Evolutionary conservation across 2,797 vertebrate species (phyloP), one percentile per base, ranked within the genome.

Genomic region (Hafferia zeledoni): DNA sequence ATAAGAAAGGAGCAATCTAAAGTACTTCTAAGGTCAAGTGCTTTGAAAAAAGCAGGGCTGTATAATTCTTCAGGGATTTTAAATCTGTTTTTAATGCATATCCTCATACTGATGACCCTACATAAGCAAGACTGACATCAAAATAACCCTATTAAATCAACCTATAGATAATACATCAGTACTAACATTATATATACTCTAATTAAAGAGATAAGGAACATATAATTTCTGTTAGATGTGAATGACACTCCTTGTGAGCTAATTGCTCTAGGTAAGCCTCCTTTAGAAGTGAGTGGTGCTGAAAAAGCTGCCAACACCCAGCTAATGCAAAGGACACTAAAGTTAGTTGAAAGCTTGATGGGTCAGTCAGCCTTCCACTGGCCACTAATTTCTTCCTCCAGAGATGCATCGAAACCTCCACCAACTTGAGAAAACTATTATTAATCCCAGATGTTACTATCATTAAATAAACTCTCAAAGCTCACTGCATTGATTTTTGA

Each of bases 181-280:
- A 47, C 31, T 68, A 74, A 59, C 43, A 57, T 37, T 44, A 37
- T 53, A 52, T 46, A 43, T 39, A 61, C 33, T 43, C 47, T 81
- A 84, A 93, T 89, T 93, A 90, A 82, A 77, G 64, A 94, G 83
- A 92, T 94, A 95, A 90, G 69, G 33, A 85, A 75, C 76, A 76
- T 52, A 15, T 52, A 60, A 83, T 80, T 80, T 63, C 50, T 83
- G 4, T 25, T 60, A 49, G 37, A 39, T 69, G 43, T 50, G 50
- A 74, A 53, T 55, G 43, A 72, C 37, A 43, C 24, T 35, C 53
- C 56, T 68, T 25, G 9, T 41, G 50, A 83, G 47, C 22, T 71
- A 63, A 46, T 70, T 81, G 78, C 49, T 61, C 39, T 47, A 49
- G 56, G 28, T 11, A 77, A 39, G 35, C 30, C 63, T 84, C 65